Base-by-base conservation (phyloP, 2,797 vertebrate species). In the Enteromius unitaeniatus region DNA sequence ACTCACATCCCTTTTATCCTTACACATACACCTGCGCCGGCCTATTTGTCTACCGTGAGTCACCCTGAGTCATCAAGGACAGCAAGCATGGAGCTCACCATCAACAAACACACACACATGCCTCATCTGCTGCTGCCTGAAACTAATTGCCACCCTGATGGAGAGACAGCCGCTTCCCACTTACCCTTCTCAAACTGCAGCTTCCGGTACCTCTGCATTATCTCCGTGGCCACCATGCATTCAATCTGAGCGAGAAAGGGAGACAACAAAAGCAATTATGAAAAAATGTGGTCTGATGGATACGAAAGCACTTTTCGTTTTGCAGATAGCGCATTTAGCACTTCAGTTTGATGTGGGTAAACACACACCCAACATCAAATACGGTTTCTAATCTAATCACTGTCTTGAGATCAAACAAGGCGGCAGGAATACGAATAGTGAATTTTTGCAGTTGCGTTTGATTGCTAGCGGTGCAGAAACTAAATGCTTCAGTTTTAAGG, bases 141-240 rank as follows among this genome's bases (percentile, higher is more conserved):
- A 40, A 51, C 26, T 47, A 77, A 68, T 23, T 37, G 11, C 13
- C 60, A 73, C 51, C 68, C 68, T 64, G 73, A 79, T 65, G 31
- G 42, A 76, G 21, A 86, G 49, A 68, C 53, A 75, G 28, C 1
- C 1, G 17, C 55, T 83, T 73, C 53, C 51, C 19, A 93, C 95
- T 95, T 94, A 99, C 98, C 98, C 94, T 96, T 95, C 94, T 99
- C 98, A 91, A 99, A 99, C 84, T 98, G 98, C 42, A 99, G 95
- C 93, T 97, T 98, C 93, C 97, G 98, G 89, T 99, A 99, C 90
- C 94, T 96, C 91, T 99, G 97, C 98, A 99, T 99, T 89, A 97
- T 97, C 90, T 98, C 97, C 13, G 96, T 94, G 0, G 97, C 96
- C 90, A 99, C 98, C 96, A 99, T 97, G 92, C 96, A 97, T 92